A percentile compares a stretch with the other conserved stretches of the same genome.
phyloP scores from a whole-genome alignment of 2,113 vertebrate species.

The Amphiprion ocellaris region DNA sequence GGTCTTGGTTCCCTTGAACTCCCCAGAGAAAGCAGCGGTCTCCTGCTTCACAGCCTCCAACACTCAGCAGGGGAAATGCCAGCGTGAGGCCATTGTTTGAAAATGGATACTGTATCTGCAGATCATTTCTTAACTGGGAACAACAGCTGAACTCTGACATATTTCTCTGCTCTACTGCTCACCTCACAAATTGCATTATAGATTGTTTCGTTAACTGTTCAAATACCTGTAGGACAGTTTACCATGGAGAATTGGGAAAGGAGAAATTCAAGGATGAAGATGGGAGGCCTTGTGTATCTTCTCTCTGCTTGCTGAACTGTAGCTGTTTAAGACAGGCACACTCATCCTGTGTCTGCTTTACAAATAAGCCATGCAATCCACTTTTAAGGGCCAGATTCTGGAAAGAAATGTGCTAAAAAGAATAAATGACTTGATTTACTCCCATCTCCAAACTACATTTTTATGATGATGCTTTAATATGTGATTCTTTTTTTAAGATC shows the following conservation, averaged over 20 bases:
- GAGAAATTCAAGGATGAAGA: neutral
- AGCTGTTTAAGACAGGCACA: neutral
- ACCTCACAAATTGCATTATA: conserved; percentile 11
- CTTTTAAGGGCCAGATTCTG: neutral
- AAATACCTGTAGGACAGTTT: neutral
- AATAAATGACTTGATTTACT: no score
- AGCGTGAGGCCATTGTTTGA: conserved; percentile 70
- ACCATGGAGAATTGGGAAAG: neutral
- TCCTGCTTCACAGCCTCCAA: conserved; percentile 41
- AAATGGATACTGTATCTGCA: conserved; percentile 49
- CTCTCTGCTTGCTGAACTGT: neutral
- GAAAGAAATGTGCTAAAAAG: no score
- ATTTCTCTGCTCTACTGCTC: conserved; percentile 35
- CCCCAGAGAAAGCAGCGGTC: conserved; percentile 40
- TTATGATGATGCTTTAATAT: neutral
- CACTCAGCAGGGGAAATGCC: conserved; percentile 66
- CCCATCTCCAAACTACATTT: no score
- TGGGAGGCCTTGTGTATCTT: neutral
- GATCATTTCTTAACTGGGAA: conserved; percentile 39
- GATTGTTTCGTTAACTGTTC: neutral
- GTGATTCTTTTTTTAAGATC: no score
- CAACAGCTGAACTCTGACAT: conserved; percentile 57
- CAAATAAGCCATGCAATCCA: neutral
- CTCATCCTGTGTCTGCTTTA: neutral
- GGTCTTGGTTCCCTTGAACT: conserved; percentile 40